phyloP scores from a whole-genome alignment of 2,797 vertebrate genomes.

The Rhinoraja longicauda region DNA sequence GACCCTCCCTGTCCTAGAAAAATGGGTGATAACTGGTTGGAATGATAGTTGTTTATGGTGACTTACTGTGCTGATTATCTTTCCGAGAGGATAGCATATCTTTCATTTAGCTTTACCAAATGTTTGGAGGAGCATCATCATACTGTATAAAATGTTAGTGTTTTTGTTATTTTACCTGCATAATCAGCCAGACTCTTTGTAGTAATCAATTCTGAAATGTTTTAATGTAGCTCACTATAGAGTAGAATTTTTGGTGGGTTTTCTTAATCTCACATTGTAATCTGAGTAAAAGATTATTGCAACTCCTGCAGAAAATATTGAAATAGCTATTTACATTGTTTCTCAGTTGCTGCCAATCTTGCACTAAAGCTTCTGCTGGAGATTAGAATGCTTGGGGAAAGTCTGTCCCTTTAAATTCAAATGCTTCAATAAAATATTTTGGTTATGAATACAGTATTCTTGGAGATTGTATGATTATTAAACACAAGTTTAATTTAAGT shows the following conservation, averaged over 20 bases:
- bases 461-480: not conserved
- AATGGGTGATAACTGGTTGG: not conserved
- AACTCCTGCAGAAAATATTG: not conserved
- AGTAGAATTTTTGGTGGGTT: not conserved
- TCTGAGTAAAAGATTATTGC: not conserved
- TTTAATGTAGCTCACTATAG: not conserved
- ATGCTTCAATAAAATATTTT: not conserved
- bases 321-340: not conserved
- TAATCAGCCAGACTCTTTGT: not conserved
- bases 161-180: not conserved
- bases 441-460: not conserved
- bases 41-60: too few relatives aligned
- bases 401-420: not conserved
- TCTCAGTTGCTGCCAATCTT: not conserved
- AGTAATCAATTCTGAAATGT: not conserved
- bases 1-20: not conserved
- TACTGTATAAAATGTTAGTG: not conserved
- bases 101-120: constrained; percentile 4
- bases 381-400: not conserved
- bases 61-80: not conserved
- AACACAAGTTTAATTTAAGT: not conserved
- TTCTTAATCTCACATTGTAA: not conserved
- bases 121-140: not conserved
- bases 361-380: not conserved
- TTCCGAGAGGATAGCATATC: not conserved